phyloP scores from a whole-genome alignment of 2,888 invertebrate genomes.

The Microchrysa polita region DNA sequence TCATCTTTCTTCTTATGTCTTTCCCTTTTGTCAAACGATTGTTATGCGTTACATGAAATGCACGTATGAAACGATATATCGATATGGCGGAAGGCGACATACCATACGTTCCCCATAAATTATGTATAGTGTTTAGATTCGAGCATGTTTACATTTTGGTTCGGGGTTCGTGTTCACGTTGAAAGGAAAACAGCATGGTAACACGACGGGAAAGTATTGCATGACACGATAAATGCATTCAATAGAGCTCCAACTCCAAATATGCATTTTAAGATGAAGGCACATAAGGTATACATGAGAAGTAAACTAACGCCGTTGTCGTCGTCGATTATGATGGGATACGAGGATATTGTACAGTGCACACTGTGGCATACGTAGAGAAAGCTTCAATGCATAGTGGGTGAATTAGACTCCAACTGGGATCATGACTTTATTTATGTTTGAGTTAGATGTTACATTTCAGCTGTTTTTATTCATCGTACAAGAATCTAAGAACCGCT shows the following conservation, averaged over 20 bases:
- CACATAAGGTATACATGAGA: not conserved
- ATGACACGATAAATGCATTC: conserved; percentile 12
- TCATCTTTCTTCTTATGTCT: conserved; percentile 13
- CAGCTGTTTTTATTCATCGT: no score
- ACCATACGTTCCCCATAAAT: conserved; percentile 47
- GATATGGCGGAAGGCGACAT: not conserved
- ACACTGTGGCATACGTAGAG: no score
- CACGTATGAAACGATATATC: no score
- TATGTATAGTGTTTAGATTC: conserved; percentile 38
- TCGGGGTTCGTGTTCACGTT: conserved; percentile 32
- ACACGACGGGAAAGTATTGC: not conserved
- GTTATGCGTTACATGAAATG: conserved; percentile 1
- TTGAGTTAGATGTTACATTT: no score
- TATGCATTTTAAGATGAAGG: not conserved
- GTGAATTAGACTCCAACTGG: no score
- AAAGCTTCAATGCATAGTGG: no score
- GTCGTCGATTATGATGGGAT: no score
- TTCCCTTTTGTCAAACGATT: conserved; percentile 8
- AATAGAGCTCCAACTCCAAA: not conserved
- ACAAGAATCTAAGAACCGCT: no score
- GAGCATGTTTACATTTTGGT: conserved; percentile 36
- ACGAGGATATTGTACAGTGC: no score
- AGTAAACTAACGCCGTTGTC: no score
- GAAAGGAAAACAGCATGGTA: conserved; percentile 11
- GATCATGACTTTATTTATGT: no score